Evolutionary conservation across 2,113 vertebrate species (phyloP).

Genomic region (Sprattus sprattus): DNA sequence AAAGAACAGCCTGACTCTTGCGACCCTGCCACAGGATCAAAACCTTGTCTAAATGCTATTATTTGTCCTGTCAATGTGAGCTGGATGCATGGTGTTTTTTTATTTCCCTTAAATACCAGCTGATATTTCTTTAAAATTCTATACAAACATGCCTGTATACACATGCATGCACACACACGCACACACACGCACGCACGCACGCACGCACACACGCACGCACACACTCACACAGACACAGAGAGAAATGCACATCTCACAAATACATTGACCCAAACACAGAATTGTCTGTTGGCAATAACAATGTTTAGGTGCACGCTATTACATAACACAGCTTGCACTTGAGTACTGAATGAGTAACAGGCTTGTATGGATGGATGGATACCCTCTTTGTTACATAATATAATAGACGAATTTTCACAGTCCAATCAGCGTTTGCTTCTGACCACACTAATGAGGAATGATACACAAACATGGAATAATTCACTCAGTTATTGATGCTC

Average conservation of each 20-base stretch:
- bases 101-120: no score
- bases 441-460: neutral
- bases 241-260: neutral
- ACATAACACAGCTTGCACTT: neutral
- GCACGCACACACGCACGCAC: neutral
- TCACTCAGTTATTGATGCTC: neutral
- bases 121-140: no score
- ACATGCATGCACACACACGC: neutral
- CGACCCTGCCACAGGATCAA: no score
- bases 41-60: no score
- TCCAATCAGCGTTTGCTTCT: neutral
- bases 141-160: no score
- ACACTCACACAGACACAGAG: neutral
- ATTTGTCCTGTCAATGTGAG: no score
- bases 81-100: no score
- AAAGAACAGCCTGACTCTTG: no score
- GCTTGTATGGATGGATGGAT: neutral
- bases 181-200: constrained; percentile 11
- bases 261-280: neutral
- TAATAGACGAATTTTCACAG: neutral
- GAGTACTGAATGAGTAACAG: neutral
- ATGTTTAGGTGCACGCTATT: neutral
- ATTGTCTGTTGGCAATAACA: neutral
- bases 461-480: neutral
- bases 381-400: neutral